Evolutionary conservation across 1,140 invertebrate genomes (phyloP), one percentile per base, ranked within the genome.

Genomic region (Hycleus cichorii): DNA sequence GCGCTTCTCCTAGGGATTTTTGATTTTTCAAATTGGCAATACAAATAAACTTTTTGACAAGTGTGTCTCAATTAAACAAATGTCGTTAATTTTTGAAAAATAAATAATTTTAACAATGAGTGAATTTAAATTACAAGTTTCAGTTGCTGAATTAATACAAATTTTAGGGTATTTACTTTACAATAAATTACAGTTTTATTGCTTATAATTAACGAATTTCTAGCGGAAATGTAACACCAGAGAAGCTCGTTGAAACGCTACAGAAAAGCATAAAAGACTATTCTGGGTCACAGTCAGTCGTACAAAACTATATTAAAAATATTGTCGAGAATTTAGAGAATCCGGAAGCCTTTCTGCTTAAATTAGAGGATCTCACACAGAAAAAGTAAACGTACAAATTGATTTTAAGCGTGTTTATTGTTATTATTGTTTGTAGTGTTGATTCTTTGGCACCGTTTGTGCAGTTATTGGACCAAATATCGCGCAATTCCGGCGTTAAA

Each of bases 111-210:
- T 32, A 32, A 32, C 1, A 64, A 80, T 80, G 78, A 77, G 78
- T 67, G 78, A 80, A 72, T 80, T 79, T 71, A 78, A 77, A 64
- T 52, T 80, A 24, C 76, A 79, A 59, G 72, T 75, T 66, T 68
- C 80, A 39, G 71, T 78, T 8, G 69, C 69, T 49, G 74, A 78
- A 55, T 65, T 80, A 57, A 69, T 79, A 48, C 70, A 73, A 49
- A 60, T 73, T 48, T 67, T 80, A 7, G 77, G 75, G 76, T 80
- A 71, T 67, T 66, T 60, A 11, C 49, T 12, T 11, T 32, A 32
- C 10, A 54, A 32, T 3, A n/a, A 9, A 38, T 25, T 42, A 4
- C 11, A 8, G 24, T 46, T 46, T 40, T 9, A 5, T 25, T 11
- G 11, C 8, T 49, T 32, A n/a, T 25, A 38, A 40, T 40, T 26